Base-by-base conservation (phyloP, 2,113 vertebrate genomes). In the Odontesthes bonariensis region DNA sequence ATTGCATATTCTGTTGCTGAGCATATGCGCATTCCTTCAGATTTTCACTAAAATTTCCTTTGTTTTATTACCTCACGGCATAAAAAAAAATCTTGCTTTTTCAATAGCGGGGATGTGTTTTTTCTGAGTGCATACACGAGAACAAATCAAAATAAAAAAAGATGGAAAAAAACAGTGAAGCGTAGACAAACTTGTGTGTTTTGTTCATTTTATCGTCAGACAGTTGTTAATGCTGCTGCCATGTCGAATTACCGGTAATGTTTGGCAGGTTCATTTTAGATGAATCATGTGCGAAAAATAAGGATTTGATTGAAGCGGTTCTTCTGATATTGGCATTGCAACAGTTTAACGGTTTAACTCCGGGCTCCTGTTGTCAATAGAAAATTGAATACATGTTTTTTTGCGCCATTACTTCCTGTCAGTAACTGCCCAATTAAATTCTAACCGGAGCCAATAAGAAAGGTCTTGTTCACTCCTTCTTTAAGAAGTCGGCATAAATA, bases 401-500 rank as follows among this genome's bases (percentile, higher is more conserved):
- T 83, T 80, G 81, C 76, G 77, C 68, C 80, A 65, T 81, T 70
- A 58, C 46, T 73, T 85, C 55, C 62, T 82, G 76, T 89, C 82
- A 86, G 75, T 75, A 82, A 58, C 71, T 84, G 83, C 66, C 77
- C 73, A 90, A 89, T 91, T 87, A 91, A 88, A 89, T 84, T 67
- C 54, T 74, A 79, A 85, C 84, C 78, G 67, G 38, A 88, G 85
- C 67, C 58, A 57, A 14, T 63, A 69, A 78, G 55, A 73, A 75
- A 13, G 6, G 53, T 53, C 52, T 56, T 51, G 79, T 79, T 81
- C n/a, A 44, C 69, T 70, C 47, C 46, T 72, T 23, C 46, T 66
- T 60, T 73, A 64, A 65, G 56, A 71, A 54, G 31, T 54, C 57
- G 64, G 23, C 44, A 75, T 64, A 62, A 79, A 74, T 54, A 74